Evolutionary conservation across 2,113 vertebrate genomes (phyloP).

Genomic region (Suricata suricatta): DNA sequence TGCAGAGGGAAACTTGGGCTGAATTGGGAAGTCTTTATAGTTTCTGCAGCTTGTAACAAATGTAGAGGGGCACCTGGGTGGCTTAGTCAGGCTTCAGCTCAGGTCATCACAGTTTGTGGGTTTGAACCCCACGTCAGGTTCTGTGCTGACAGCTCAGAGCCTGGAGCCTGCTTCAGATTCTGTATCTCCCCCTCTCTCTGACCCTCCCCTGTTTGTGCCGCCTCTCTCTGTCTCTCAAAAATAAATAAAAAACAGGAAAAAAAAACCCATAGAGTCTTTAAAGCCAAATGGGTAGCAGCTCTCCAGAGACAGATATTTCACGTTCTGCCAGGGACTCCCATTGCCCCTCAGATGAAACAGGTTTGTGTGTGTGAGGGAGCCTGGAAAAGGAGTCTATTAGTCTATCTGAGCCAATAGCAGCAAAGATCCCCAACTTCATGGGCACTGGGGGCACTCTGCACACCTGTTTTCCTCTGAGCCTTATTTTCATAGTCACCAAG

Average conservation of each 20-base stretch:
- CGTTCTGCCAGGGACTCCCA: background rate
- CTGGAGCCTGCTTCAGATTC: too few species aligned
- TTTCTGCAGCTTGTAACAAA: slow-evolving; percentile 5
- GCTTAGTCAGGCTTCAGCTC: too few species aligned
- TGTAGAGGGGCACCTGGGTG: background rate
- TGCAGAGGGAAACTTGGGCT: background rate
- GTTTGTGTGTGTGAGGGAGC: background rate
- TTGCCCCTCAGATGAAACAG: background rate
- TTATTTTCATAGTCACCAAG: background rate
- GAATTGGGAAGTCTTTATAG: background rate
- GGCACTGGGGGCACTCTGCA: background rate
- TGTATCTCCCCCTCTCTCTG: too few species aligned
- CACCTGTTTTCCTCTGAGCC: background rate
- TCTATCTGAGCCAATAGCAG: background rate
- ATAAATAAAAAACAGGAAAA: too few species aligned
- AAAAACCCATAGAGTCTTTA: too few species aligned
- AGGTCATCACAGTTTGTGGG: too few species aligned
- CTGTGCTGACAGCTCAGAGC: too few species aligned
- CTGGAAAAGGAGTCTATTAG: background rate
- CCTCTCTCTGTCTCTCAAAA: too few species aligned
- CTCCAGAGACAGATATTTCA: background rate
- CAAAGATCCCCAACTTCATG: background rate
- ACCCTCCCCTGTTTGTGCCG: too few species aligned
- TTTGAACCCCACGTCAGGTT: too few species aligned
- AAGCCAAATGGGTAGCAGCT: background rate